Percentiles rank a stretch among this genome's conserved stretches.
phyloP scores from a whole-genome alignment of 2,113 vertebrate species.

The Triplophysa siluroides region DNA sequence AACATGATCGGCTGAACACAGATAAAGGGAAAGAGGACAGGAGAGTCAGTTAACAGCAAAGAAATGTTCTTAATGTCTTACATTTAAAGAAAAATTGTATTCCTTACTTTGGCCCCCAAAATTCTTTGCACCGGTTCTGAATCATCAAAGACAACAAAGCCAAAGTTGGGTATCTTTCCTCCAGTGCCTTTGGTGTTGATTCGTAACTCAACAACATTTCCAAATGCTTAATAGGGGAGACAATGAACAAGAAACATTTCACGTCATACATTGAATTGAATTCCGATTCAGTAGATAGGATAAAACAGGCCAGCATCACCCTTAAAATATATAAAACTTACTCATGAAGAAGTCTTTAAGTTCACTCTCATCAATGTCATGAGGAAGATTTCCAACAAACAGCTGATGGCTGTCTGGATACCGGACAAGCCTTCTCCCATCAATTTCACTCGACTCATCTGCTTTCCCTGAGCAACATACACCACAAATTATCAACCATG shows the following conservation, averaged over 20 bases:
- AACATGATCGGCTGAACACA: conserved; percentile 93
- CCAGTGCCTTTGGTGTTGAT: conserved; percentile 98
- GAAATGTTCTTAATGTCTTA: neutral
- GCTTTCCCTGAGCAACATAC: conserved; percentile 77
- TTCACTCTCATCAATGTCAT: conserved; percentile 92
- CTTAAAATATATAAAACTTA: neutral
- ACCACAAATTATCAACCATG: neutral
- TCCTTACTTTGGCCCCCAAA: conserved; percentile 89
- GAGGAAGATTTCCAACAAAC: conserved; percentile 96
- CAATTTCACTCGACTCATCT: conserved; percentile 88
- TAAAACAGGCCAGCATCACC: conserved; percentile 76
- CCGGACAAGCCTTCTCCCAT: conserved; percentile 85
- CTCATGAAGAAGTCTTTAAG: conserved; percentile 92
- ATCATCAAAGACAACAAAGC: conserved; percentile 98
- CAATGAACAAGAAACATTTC: neutral
- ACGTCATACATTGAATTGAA: conserved; percentile 85
- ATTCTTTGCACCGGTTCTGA: conserved; percentile 96
- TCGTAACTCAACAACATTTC: conserved; percentile 92
- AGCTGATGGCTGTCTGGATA: conserved; percentile 96
- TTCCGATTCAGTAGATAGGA: conserved; percentile 72
- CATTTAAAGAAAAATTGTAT: neutral
- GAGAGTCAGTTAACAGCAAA: neutral
- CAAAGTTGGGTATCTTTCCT: conserved; percentile 97
- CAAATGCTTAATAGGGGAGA: conserved; percentile 32
- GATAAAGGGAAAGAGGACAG: neutral